A percentile compares a stretch with the other conserved stretches of the same genome.
Evolutionary conservation across 2,113 vertebrate genomes (phyloP).

Genomic region (Canis aureus): DNA sequence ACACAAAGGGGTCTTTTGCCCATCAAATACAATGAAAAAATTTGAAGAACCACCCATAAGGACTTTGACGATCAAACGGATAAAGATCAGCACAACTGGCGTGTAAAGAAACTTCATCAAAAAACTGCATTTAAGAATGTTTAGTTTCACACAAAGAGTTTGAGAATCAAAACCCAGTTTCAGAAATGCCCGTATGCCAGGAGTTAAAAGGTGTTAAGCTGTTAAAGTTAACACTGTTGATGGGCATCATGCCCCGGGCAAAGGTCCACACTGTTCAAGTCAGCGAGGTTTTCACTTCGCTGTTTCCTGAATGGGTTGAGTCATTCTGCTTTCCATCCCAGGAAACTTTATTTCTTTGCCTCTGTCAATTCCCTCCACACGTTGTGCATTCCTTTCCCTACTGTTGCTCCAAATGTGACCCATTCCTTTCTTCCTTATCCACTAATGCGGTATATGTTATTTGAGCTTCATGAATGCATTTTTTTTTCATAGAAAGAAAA

Average conservation of each 20-base stretch:
- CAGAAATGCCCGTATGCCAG: not conserved
- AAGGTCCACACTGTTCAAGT: not conserved
- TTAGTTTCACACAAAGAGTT: not conserved
- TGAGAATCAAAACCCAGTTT: constrained; percentile 5
- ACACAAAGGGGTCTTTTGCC: not conserved
- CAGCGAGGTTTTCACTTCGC: not conserved
- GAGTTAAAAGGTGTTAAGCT: not conserved
- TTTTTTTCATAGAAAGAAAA: not conserved
- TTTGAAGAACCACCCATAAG: not conserved
- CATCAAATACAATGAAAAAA: constrained; percentile 4
- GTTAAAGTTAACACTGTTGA: too few species aligned
- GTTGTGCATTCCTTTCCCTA: not conserved
- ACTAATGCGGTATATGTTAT: not conserved
- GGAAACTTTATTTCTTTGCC: not conserved
- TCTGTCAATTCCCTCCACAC: constrained; percentile 4
- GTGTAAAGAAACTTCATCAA: not conserved
- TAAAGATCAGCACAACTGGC: not conserved
- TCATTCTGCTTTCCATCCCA: not conserved
- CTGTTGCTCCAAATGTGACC: constrained; percentile 15
- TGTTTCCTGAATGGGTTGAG: not conserved
- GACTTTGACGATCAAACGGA: not conserved
- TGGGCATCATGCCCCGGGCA: rapidly evolving
- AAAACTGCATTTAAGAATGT: not conserved
- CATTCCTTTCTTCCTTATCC: constrained; percentile 14
- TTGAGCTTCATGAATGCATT: constrained; percentile 38